phyloP scores from a whole-genome alignment of 37 sponge, comb jelly and placozoan genomes.

The Theonella swinhoei region DNA sequence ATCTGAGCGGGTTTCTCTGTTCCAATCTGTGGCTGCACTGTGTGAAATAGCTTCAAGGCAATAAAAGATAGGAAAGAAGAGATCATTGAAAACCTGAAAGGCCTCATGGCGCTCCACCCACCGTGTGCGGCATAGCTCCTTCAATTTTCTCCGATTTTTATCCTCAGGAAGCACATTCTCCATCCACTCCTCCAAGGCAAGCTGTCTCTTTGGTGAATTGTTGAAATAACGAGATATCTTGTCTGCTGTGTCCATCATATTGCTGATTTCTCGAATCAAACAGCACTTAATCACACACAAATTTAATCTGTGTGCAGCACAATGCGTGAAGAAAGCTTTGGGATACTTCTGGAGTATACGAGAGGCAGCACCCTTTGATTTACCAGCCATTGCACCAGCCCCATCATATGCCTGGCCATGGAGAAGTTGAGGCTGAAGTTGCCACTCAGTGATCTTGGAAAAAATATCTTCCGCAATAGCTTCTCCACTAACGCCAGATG shows the following conservation, averaged over 20 bases:
- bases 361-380: no score
- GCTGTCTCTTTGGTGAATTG: slow-evolving; percentile 46
- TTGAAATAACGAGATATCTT: slow-evolving; percentile 17
- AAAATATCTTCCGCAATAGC: slow-evolving; percentile 39
- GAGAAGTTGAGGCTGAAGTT: no score
- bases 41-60: slow-evolving; percentile 50
- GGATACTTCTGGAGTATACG: no score
- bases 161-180: slow-evolving; percentile 5
- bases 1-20: slow-evolving; percentile 66
- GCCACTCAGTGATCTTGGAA: not conserved
- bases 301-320: slow-evolving; percentile 37
- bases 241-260: slow-evolving; percentile 43
- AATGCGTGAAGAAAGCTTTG: no score
- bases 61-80: slow-evolving; percentile 20
- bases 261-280: slow-evolving; percentile 20
- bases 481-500: slow-evolving; percentile 45
- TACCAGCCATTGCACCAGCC: no score
- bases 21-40: slow-evolving; percentile 42
- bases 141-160: not conserved
- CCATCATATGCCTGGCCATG: no score
- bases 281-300: slow-evolving; percentile 44
- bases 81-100: slow-evolving; percentile 16
- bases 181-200: slow-evolving; percentile 26
- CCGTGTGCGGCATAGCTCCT: slow-evolving; percentile 31
- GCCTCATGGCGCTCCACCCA: slow-evolving; percentile 31